phyloP scores from a whole-genome alignment of 2,797 vertebrate species.

The Tympanoctomys barrerae region DNA sequence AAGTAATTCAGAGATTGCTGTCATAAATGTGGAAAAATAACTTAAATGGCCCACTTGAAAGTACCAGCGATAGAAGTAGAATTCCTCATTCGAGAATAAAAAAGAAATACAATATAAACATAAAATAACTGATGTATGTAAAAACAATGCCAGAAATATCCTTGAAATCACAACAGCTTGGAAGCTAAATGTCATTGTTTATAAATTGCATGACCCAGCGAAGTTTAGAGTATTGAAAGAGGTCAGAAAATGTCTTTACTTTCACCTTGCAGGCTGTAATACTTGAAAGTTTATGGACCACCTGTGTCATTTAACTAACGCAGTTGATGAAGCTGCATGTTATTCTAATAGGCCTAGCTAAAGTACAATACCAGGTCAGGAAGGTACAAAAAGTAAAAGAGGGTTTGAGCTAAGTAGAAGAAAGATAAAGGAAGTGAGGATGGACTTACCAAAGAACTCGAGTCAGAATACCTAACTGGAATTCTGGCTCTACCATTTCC shows the following conservation, averaged over 20 bases:
- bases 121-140: constrained; percentile 75
- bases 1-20: constrained; percentile 34
- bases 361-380: constrained; percentile 65
- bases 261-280: constrained; percentile 15
- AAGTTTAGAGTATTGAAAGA: constrained; percentile 46
- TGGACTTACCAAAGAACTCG: background rate
- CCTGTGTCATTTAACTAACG: constrained; percentile 24
- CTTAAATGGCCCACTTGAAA: constrained; percentile 62
- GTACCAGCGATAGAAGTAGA: background rate
- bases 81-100: constrained; percentile 57
- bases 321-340: constrained; percentile 29
- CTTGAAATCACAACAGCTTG: constrained; percentile 60
- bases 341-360: constrained; percentile 58
- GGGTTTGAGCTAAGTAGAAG: background rate
- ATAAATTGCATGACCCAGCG: background rate
- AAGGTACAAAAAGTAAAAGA: constrained; percentile 62
- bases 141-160: constrained; percentile 56
- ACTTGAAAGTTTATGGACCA: constrained; percentile 71
- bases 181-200: constrained; percentile 77
- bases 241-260: constrained; percentile 65
- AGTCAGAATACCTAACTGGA: background rate
- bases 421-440: background rate
- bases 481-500: background rate
- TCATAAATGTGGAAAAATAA: constrained; percentile 54
- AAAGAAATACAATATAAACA: constrained; percentile 67